Evolutionary conservation across 2,113 vertebrate genomes (phyloP).

Genomic region (Pomatorhinus ruficollis): DNA sequence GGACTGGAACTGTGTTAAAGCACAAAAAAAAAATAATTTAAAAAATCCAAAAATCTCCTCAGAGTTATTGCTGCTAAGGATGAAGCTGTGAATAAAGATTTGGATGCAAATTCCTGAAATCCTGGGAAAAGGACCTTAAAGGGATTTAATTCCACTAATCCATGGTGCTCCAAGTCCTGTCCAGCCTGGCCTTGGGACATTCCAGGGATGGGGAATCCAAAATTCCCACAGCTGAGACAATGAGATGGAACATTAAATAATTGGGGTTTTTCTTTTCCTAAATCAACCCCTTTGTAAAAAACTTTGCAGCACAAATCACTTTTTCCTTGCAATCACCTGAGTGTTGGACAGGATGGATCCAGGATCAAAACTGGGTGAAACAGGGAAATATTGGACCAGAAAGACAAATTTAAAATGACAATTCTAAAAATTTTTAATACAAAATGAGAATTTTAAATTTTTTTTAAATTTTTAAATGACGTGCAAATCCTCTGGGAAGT

Average conservation of each 20-base stretch:
- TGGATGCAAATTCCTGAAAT: background rate
- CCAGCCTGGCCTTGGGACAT: background rate
- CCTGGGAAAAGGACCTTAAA: background rate
- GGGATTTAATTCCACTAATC: no score
- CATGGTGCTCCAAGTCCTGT: background rate
- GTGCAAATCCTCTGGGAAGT: background rate
- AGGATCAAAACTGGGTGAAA: background rate
- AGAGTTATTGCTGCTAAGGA: background rate
- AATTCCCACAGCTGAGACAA: background rate
- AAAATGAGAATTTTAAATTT: no score
- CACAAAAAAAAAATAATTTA: no score
- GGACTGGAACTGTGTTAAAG: background rate
- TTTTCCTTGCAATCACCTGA: background rate
- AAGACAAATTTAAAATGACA: background rate
- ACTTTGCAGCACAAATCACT: background rate
- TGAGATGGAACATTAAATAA: background rate
- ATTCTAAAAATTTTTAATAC: no score
- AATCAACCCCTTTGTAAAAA: background rate
- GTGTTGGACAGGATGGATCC: accelerated
- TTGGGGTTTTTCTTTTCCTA: accelerated
- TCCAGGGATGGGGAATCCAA: background rate
- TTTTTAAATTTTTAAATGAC: no score
- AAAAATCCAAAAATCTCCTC: background rate
- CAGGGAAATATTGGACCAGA: background rate
- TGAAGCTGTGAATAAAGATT: background rate